Evolutionary conservation across 2,888 invertebrate genomes (phyloP), one percentile per base, ranked within the genome.

Genomic region (Kryphioiulus occultus): DNA sequence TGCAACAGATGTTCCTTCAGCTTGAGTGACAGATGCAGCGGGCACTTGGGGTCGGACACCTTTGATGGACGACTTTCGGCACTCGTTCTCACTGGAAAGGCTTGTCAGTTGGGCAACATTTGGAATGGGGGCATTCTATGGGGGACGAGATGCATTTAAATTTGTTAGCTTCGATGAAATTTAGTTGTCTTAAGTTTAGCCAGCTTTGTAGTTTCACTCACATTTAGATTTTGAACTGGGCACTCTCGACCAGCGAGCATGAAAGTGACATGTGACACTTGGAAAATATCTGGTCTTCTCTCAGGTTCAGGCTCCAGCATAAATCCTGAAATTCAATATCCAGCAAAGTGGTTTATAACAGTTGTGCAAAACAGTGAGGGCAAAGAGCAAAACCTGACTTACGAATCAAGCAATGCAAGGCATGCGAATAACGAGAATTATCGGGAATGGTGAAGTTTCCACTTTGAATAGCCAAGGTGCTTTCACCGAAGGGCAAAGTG

Each of bases 381-480:
- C 17, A 82, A 82, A 78, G 30, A 19, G 30, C 39, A 19, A 3
- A 17, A 78, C 26, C 17, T 4, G 0, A 92, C 94, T 93, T 92
- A 95, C 96, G 94, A 89, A 96, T 96, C 88, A 96, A 92, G 90
- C 95, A 94, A 92, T 95, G 95, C 91, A 96, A 92, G 88, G 94
- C 93, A 90, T 93, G 93, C 35, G 95, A 95, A 92, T 94, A 96
- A 92, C 94, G 94, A 30, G 96, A 95, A 92, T 93, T 94, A 91
- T 96, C 95, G 87, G 97, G 97, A 92, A 97, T 95, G 89, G 94
- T 94, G 92, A 97, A 96, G 91, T 95, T 95, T 87, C 96, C 97
- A 92, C 95, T 96, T 92, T 97, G 97, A 91, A 98, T 98, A 87
- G 98, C 97, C 90, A 98, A 93, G n/a, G 96, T 95, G 91, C 96